phyloP scores from a whole-genome alignment of 2,113 vertebrate species.

The Orycteropus afer region DNA sequence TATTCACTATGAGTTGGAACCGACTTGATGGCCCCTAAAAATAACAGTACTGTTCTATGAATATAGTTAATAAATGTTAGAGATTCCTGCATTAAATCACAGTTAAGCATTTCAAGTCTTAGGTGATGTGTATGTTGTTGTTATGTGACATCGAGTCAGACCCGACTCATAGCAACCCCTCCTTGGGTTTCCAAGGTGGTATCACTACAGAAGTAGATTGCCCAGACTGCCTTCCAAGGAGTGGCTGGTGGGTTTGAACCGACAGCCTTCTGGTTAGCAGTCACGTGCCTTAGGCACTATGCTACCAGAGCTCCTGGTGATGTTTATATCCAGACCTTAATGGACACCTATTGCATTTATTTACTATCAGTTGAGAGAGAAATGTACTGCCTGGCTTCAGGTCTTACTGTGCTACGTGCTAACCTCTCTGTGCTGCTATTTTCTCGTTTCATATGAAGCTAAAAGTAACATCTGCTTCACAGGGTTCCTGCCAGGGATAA shows the following conservation, averaged over 20 bases:
- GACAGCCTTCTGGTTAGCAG: too few relatives aligned
- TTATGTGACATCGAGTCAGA: too few relatives aligned
- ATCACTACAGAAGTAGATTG: too few relatives aligned
- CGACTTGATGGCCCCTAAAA: too few relatives aligned
- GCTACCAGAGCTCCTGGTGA: too few relatives aligned
- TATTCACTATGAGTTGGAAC: too few relatives aligned
- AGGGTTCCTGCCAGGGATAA: background rate
- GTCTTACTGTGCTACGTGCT: background rate
- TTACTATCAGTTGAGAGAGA: background rate
- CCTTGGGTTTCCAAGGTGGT: too few relatives aligned
- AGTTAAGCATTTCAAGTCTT: background rate
- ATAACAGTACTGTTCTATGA: background rate
- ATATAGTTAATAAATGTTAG: background rate
- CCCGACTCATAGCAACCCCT: too few relatives aligned
- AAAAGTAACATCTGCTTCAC: background rate
- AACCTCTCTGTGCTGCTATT: background rate
- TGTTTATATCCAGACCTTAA: background rate
- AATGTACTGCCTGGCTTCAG: background rate
- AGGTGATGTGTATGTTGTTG: background rate
- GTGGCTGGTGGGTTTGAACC: too few relatives aligned
- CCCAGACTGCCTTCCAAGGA: too few relatives aligned
- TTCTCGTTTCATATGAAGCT: slow-evolving; percentile 5
- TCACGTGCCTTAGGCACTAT: too few relatives aligned
- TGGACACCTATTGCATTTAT: background rate
- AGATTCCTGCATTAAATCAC: background rate